These are phyloP conservation scores for Coccyzus lansbergi DNA, from an alignment of 2,797 vertebrate species.

Conservation along the genomic window DNA sequence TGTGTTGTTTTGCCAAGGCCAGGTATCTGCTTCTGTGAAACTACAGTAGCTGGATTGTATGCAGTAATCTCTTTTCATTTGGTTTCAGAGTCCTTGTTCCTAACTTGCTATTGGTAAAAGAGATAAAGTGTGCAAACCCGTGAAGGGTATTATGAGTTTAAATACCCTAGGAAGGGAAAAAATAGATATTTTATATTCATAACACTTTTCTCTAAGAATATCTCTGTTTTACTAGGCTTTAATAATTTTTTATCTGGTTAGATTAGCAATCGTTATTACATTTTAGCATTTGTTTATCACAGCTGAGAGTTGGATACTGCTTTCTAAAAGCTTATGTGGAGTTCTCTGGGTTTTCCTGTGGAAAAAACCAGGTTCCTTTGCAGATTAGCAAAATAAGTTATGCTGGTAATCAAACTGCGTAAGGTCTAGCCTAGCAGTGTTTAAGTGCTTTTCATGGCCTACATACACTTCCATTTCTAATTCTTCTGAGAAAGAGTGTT, in stretches of 20 bases:
- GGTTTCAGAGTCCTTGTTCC: not conserved
- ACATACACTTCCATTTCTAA: not conserved
- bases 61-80: not conserved
- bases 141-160: not conserved
- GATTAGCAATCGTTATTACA: not conserved
- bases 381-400: not conserved
- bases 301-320: not conserved
- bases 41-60: not conserved
- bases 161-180: not conserved
- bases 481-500: not conserved
- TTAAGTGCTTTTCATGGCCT: not conserved
- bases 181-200: not conserved
- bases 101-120: not conserved
- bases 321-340: not conserved
- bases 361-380: not conserved
- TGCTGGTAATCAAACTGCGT: not conserved
- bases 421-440: not conserved
- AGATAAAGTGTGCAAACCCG: accelerated
- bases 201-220: not conserved
- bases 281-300: not conserved
- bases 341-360: not conserved
- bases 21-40: not conserved
- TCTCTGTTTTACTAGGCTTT: not conserved
- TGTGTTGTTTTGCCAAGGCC: not conserved
- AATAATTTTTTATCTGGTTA: not conserved